A percentile compares a stretch with the other conserved stretches of the same genome.
phyloP scores from a whole-genome alignment of 2,888 invertebrate species.

The Julus scanicus region DNA sequence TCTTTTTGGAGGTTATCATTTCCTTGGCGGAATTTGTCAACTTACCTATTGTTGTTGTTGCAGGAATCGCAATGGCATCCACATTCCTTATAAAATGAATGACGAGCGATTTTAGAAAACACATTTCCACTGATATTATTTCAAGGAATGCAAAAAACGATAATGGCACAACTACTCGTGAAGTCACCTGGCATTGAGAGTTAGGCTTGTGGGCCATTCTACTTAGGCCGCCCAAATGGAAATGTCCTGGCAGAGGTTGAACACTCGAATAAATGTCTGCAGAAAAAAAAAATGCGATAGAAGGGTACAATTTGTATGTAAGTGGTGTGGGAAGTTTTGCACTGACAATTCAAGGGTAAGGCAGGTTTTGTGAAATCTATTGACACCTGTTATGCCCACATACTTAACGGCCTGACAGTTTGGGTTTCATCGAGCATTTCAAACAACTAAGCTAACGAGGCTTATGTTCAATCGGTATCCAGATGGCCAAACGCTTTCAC shows the following conservation, averaged over 20 bases:
- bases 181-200: not conserved
- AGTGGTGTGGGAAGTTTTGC: no score
- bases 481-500: no score
- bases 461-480: no score
- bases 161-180: not conserved
- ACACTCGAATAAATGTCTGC: not conserved
- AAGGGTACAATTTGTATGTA: no score
- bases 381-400: no score
- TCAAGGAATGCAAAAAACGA: not conserved
- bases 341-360: no score
- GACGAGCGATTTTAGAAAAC: not conserved
- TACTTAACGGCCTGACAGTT: no score
- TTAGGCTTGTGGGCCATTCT: constrained; percentile 44
- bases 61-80: constrained; percentile 73
- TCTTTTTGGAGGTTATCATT: no score
- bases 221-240: not conserved
- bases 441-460: no score
- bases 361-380: no score
- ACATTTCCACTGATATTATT: not conserved
- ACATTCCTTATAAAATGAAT: constrained; percentile 68
- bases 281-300: not conserved
- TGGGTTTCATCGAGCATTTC: no score
- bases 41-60: constrained; percentile 62
- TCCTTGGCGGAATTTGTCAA: not conserved
- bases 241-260: not conserved